Evolutionary conservation across 2,888 invertebrate species (phyloP).

Genomic region (Antheraea assamensis): DNA sequence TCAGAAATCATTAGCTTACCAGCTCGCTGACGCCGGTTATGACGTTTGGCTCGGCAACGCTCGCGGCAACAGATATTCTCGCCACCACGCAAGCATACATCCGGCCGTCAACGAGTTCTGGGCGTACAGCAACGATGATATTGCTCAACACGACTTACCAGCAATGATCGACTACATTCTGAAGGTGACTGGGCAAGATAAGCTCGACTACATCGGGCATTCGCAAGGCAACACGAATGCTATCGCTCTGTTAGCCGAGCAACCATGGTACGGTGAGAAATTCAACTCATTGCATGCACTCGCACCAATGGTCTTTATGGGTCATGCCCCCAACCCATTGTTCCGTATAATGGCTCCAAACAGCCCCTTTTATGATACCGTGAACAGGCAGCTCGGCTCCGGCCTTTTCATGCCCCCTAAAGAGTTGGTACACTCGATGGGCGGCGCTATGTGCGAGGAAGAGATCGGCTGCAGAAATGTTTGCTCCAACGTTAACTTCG

Average conservation of each 20-base stretch:
- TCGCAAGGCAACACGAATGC: slow-evolving; percentile 63
- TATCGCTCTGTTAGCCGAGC: slow-evolving; percentile 61
- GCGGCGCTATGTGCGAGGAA: slow-evolving; percentile 62
- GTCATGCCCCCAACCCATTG: slow-evolving; percentile 65
- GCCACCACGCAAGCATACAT: slow-evolving; percentile 62
- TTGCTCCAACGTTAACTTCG: slow-evolving; percentile 84
- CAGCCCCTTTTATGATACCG: slow-evolving; percentile 50
- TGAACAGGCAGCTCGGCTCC: slow-evolving; percentile 52
- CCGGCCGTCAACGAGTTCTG: slow-evolving; percentile 66
- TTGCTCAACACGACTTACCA: slow-evolving; percentile 69
- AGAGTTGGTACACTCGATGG: slow-evolving; percentile 54
- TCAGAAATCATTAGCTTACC: slow-evolving; percentile 71
- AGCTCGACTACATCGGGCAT: slow-evolving; percentile 68
- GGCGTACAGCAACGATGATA: slow-evolving; percentile 72
- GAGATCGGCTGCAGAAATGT: slow-evolving; percentile 70
- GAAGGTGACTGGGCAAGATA: slow-evolving; percentile 53
- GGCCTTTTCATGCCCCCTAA: slow-evolving; percentile 59
- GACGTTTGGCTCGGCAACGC: slow-evolving; percentile 77
- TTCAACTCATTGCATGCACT: slow-evolving; percentile 67
- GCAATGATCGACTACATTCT: slow-evolving; percentile 72
- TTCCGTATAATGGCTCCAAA: slow-evolving; percentile 67
- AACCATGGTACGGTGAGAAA: slow-evolving; percentile 67
- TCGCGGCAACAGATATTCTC: slow-evolving; percentile 70
- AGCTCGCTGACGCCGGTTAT: slow-evolving; percentile 65
- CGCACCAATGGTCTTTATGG: slow-evolving; percentile 74